Conservation (phyloP, 2,797 vertebrate species). For the Alcedo quadribrachys region DNA sequence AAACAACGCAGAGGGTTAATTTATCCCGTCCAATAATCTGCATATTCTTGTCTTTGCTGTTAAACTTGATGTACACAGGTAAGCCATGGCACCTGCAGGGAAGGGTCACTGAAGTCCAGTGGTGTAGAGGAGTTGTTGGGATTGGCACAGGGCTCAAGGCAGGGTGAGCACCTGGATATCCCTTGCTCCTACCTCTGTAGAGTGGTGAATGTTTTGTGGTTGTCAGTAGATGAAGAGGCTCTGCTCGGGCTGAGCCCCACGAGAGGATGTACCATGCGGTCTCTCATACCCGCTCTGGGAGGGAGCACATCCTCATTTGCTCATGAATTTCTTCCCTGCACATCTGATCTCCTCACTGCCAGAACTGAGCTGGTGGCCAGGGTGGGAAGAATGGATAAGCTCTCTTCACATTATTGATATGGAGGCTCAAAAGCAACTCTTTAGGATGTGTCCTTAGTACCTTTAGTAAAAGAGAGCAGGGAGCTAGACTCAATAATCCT, state of each 20-base stretch:
- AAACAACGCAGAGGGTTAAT: neutral
- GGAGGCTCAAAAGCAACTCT: neutral
- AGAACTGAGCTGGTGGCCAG: neutral
- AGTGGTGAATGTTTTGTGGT: neutral
- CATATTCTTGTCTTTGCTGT: neutral
- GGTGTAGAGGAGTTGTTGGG: rapidly evolving
- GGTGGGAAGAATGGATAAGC: neutral
- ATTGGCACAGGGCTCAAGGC: neutral
- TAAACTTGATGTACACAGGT: rapidly evolving
- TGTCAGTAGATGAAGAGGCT: neutral
- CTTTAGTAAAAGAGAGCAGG: neutral
- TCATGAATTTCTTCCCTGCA: neutral
- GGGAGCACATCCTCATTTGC: neutral
- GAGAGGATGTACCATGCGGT: rapidly evolving
- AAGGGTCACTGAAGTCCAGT: rapidly evolving
- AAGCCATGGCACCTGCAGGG: rapidly evolving
- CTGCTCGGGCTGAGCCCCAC: rapidly evolving
- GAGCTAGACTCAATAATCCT: neutral
- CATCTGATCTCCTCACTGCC: rapidly evolving
- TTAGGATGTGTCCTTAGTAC: neutral
- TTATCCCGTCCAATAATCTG: rapidly evolving
- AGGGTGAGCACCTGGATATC: rapidly evolving
- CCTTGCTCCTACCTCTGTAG: neutral
- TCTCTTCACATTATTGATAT: neutral
- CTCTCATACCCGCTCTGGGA: rapidly evolving